Evolutionary conservation across 2,797 vertebrate genomes (phyloP).

Genomic region (Schizothorax lantsangensis): DNA sequence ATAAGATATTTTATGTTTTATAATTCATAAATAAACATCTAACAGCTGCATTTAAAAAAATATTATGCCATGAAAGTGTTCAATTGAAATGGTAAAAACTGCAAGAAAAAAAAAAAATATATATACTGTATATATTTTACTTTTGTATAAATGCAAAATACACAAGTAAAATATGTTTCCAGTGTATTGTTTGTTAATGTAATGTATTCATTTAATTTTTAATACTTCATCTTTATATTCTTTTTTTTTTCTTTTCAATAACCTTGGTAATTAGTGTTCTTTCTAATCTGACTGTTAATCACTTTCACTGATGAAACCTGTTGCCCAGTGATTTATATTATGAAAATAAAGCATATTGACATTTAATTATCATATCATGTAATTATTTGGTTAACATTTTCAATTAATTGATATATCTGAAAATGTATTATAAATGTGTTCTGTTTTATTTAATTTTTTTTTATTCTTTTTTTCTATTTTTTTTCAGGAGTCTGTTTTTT

Average conservation of each 20-base stretch:
- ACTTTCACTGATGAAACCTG: background rate
- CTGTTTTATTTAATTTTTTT: slow-evolving; percentile 22
- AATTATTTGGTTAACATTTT: background rate
- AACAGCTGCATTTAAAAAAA: too few species aligned
- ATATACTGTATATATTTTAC: too few species aligned
- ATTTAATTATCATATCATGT: background rate
- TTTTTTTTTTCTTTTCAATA: too few species aligned
- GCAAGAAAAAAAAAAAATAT: too few species aligned
- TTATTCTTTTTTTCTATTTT: slow-evolving; percentile 27
- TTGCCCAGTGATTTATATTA: background rate
- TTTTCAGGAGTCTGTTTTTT: slow-evolving; percentile 36
- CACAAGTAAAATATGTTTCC: too few species aligned
- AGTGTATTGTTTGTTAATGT: too few species aligned
- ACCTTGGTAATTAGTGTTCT: background rate
- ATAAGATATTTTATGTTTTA: background rate
- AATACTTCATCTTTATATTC: too few species aligned
- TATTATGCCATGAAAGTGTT: too few species aligned
- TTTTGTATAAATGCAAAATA: too few species aligned
- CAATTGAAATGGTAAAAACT: too few species aligned
- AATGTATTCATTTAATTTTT: too few species aligned
- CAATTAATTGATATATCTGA: background rate
- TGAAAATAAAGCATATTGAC: background rate
- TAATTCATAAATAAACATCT: background rate
- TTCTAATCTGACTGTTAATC: too few species aligned
- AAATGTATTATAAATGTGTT: background rate